phyloP scores from a whole-genome alignment of 1,140 invertebrate genomes.

The Telenomus remus region DNA sequence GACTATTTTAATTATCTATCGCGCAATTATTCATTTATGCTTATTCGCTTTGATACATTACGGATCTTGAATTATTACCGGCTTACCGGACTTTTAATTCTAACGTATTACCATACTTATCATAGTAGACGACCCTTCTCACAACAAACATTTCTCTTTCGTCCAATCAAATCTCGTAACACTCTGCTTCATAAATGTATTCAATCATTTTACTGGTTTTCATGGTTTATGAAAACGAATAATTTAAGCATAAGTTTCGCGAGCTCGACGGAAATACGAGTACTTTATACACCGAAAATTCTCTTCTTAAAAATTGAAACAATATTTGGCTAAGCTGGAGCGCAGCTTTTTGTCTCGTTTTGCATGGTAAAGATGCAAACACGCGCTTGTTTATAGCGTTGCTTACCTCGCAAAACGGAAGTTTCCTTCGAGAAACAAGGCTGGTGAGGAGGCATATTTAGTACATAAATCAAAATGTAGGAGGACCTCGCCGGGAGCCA shows the following conservation, averaged over 20 bases:
- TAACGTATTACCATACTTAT: conserved; percentile 74
- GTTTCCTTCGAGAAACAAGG: conserved; percentile 60
- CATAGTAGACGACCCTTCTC: conserved; percentile 56
- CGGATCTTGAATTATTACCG: conserved; percentile 74
- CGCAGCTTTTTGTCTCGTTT: conserved; percentile 38
- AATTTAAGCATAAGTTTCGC: conserved; percentile 47
- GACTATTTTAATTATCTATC: conserved; percentile 72
- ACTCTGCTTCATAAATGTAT: conserved; percentile 20
- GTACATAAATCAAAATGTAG: conserved; percentile 74
- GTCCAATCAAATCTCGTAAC: conserved; percentile 43
- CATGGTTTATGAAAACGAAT: conserved; percentile 13
- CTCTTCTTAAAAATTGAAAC: conserved; percentile 45
- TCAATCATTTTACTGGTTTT: conserved; percentile 23
- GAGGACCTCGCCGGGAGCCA: conserved; percentile 67
- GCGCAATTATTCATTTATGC: conserved; percentile 75
- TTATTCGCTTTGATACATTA: conserved; percentile 73
- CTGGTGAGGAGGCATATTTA: conserved; percentile 72
- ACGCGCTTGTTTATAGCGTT: conserved; percentile 53
- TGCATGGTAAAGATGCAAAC: conserved; percentile 52
- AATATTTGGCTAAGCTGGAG: conserved; percentile 39
- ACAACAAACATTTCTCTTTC: conserved; percentile 42
- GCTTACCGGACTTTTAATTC: conserved; percentile 73
- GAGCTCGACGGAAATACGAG: conserved; percentile 26
- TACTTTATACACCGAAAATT: conserved; percentile 20
- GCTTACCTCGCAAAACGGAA: conserved; percentile 58